Base-by-base conservation (phyloP, 2,797 vertebrate species). In the Selene dorsalis region DNA sequence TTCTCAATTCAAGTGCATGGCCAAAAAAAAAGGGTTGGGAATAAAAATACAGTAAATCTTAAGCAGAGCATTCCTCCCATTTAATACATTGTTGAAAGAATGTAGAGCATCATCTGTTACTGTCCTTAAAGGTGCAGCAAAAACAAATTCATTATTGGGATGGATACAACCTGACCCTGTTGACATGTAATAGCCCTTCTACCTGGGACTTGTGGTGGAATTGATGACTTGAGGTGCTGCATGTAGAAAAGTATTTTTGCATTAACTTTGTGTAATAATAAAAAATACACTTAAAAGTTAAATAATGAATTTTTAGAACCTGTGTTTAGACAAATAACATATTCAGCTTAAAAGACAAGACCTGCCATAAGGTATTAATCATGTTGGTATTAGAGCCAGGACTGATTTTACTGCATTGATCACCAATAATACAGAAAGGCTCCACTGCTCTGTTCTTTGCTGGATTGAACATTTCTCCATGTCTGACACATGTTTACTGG, bases 401-500 rank as follows among this genome's bases (percentile, higher is more conserved):
- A 13, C 18, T 43, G 26, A 47, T 62, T 60, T 35, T 17, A 24
- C 17, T 59, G 13, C 38, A 30, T 0, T 43, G 32, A 52, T 69
- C 24, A 47, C 10, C 12, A 26, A 28, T 16, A 9, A 41, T 11
- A 69, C 2, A 69, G 9, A 35, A 35, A 35, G 7, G 32, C 26
- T n/a, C 41, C 17, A 17, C 1, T 11, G 39, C 43, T 52, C 39
- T 48, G 50, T n/a, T 56, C 26, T 78, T 75, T 73, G 61, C 68
- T 64, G 48, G 28, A 26, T 13, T 69, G 55, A 56, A 73, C 72
- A 62, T 77, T 69, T 76, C 61, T 66, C 38, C 41, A 61, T 63
- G 26, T n/a, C 62, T 71, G 39, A 68, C 63, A 56, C 24, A 47
- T 77, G 70, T 72, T 72, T 32, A 41, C 52, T 28, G 24, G 13